Conservation (phyloP, 2,888 invertebrate species). For the Xestia ashworthii region DNA sequence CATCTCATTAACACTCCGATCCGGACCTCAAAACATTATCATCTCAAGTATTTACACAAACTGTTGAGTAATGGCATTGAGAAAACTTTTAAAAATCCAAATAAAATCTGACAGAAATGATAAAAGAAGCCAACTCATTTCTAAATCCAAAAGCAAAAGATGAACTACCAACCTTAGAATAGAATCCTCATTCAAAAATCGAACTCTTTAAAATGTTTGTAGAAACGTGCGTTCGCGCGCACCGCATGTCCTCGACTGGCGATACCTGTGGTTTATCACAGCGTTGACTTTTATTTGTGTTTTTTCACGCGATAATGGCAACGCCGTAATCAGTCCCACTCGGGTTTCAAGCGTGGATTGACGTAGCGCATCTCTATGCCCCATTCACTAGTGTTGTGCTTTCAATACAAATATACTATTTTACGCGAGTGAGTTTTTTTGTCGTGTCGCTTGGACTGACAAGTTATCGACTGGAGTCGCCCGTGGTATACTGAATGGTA, state of each 20-base stretch:
- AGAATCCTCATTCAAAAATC: constrained; percentile 43
- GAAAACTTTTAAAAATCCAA: background rate
- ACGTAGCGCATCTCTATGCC: constrained; percentile 71
- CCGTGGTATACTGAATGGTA: constrained; percentile 55
- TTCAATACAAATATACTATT: constrained; percentile 51
- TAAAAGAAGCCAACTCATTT: background rate
- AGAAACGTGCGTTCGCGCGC: constrained; percentile 58
- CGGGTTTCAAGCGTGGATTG: constrained; percentile 74
- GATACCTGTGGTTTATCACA: constrained; percentile 68
- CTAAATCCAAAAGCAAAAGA: constrained; percentile 7
- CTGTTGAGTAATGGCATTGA: background rate
- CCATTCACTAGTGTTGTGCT: constrained; percentile 61
- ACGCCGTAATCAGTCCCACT: constrained; percentile 79
- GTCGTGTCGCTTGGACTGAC: constrained; percentile 41
- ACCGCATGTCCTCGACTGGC: constrained; percentile 58
- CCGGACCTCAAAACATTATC: constrained; percentile 40
- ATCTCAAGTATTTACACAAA: constrained; percentile 38
- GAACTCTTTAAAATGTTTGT: constrained; percentile 7
- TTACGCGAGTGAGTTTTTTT: constrained; percentile 57
- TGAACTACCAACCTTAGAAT: constrained; percentile 20
- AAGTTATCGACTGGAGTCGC: constrained; percentile 37
- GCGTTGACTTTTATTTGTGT: constrained; percentile 78
- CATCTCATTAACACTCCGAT: constrained; percentile 61
- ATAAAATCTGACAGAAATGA: background rate
- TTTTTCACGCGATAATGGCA: constrained; percentile 80